phyloP scores from a whole-genome alignment of 1,140 invertebrate genomes.

The Drosophila fuyamai region DNA sequence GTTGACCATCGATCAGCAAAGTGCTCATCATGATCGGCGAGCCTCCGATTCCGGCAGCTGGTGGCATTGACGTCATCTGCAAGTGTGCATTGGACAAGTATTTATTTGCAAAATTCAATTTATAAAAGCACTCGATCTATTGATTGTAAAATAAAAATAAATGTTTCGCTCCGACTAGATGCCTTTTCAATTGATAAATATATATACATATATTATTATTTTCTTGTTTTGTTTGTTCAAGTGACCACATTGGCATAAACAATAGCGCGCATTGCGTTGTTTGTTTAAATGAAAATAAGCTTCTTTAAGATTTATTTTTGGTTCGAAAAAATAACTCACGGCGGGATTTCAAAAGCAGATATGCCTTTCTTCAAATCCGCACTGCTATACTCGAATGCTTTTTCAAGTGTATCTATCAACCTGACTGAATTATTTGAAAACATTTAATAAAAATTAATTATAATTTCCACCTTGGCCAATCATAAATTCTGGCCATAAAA shows the following conservation, averaged over 20 bases:
- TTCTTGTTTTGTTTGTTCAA: slow-evolving; percentile 36
- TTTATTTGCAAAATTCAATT: slow-evolving; percentile 3
- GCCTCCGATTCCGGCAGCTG: slow-evolving; percentile 44
- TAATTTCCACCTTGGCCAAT: slow-evolving; percentile 48
- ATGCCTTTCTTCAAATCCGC: neutral
- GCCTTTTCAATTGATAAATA: slow-evolving; percentile 7
- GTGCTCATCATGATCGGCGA: slow-evolving; percentile 23
- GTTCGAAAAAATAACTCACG: slow-evolving; percentile 19
- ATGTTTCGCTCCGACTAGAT: slow-evolving; percentile 5
- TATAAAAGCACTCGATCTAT: slow-evolving; percentile 12
- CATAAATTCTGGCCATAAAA: slow-evolving; percentile 54
- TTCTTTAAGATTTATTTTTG: slow-evolving; percentile 56
- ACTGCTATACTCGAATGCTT: neutral
- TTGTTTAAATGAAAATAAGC: slow-evolving; percentile 30
- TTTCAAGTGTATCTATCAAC: slow-evolving; percentile 18
- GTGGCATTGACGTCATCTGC: slow-evolving; percentile 72
- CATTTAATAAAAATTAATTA: slow-evolving; percentile 43
- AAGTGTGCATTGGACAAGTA: slow-evolving; percentile 21
- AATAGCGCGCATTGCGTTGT: slow-evolving; percentile 37
- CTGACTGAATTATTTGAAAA: slow-evolving; percentile 8
- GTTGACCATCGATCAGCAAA: slow-evolving; percentile 29
- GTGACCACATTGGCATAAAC: slow-evolving; percentile 52
- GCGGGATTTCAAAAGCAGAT: slow-evolving; percentile 36
- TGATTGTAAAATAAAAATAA: slow-evolving; percentile 23
- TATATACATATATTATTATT: slow-evolving; percentile 6